Evolutionary conservation across 2,888 invertebrate genomes (phyloP).

Genomic region (Lomographa bimaculata): DNA sequence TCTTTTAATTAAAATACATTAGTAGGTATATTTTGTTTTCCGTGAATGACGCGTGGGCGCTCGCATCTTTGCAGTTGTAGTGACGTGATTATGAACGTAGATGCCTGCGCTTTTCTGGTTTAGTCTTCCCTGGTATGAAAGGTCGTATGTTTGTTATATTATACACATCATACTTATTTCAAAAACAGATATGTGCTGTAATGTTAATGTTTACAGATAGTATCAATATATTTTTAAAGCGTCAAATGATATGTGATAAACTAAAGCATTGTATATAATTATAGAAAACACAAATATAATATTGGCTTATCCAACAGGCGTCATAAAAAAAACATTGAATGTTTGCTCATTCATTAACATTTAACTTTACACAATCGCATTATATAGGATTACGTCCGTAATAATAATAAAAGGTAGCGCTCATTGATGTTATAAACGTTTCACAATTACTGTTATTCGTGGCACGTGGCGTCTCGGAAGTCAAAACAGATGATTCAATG

Average conservation of each 20-base stretch:
- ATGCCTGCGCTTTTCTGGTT: no score
- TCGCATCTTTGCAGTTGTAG: no score
- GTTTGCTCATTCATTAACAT: conserved; percentile 16
- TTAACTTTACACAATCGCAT: conserved; percentile 20
- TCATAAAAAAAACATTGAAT: conserved; percentile 16
- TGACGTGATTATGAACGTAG: no score
- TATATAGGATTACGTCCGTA: conserved; percentile 17
- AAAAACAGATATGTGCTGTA: no score
- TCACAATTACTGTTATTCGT: conserved; percentile 40
- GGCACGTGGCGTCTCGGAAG: conserved; percentile 54
- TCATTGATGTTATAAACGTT: conserved; percentile 33
- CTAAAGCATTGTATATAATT: no score
- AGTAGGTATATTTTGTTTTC: conserved; percentile 67
- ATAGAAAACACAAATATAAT: conserved; percentile 5
- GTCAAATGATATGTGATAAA: no score
- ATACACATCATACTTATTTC: no score
- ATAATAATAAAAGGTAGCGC: conserved; percentile 31
- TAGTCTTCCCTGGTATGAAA: no score
- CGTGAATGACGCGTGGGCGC: conserved; percentile 43
- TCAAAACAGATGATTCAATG: conserved; percentile 71
- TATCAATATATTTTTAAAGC: no score
- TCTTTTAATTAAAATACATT: conserved; percentile 74
- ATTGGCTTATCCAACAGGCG: conserved; percentile 17
- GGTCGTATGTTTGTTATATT: no score
- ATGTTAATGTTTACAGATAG: no score